Percentiles rank a stretch among this genome's conserved stretches.
These are phyloP conservation scores for Dolichallabes microphthalmus DNA, from an alignment of 2,113 vertebrate species.

Conservation along the genomic window DNA sequence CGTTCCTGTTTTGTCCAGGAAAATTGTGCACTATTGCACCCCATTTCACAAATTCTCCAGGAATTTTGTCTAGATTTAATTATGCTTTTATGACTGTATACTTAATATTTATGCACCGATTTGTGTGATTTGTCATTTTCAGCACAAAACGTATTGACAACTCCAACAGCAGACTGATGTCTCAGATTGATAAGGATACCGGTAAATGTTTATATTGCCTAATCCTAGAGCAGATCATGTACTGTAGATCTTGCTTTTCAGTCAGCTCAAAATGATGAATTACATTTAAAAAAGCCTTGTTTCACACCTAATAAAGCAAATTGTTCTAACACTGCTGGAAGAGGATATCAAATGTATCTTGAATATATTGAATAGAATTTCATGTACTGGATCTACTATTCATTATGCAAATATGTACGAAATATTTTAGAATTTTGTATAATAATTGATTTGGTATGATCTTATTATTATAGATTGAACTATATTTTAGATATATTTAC, in stretches of 20 bases:
- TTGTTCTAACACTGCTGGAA: constrained; percentile 29
- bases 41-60: too few relatives aligned
- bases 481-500: not conserved
- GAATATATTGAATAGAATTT: not conserved
- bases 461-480: not conserved
- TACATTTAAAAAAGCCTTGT: not conserved
- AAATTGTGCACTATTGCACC: too few relatives aligned
- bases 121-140: constrained; percentile 55
- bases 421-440: not conserved
- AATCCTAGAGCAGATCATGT: not conserved
- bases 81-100: not conserved
- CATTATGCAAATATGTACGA: not conserved
- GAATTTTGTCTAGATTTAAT: too few relatives aligned
- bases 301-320: not conserved
- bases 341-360: not conserved
- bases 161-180: constrained; percentile 92
- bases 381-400: not conserved
- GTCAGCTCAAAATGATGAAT: not conserved
- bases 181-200: constrained; percentile 92
- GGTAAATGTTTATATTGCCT: constrained; percentile 68
- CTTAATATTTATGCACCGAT: not conserved
- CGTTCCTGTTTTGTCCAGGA: too few relatives aligned
- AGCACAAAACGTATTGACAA: constrained; percentile 92
- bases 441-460: not conserved
- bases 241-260: not conserved